Evolutionary conservation across 2,797 vertebrate species (phyloP), one percentile per base, ranked within the genome.

Genomic region (Botia kubotai): DNA sequence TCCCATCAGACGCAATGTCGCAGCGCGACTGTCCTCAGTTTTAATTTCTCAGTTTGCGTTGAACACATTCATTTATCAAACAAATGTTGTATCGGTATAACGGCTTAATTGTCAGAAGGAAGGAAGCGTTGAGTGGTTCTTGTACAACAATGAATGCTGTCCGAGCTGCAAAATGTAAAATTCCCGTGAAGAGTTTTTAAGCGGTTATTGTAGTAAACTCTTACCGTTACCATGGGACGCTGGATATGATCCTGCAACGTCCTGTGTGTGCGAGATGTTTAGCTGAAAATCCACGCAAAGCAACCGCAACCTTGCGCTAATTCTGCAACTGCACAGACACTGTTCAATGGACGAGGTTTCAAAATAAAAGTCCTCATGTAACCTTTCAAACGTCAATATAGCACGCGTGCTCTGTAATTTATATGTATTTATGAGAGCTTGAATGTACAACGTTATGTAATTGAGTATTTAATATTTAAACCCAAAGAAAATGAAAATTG

Each of bases 191-290:
- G 23, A 33, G 13, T 26, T 68, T 70, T 8, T 50, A 12, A 19
- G 53, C 6, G 33, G 77, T 26, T 52, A 5, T 23, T 14, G 36
- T 46, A 46, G 16, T 21, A 67, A 67, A 29, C 4, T 13, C 79
- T 80, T 80, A 80, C 79, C 79, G 63, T 68, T 57, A 67, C 71
- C 71, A 68, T 68, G 36, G n/a, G 52, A 48, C 57, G 50, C 21
- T 48, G 39, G 52, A 33, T 19, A 16, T 4, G 17, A 17, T 48
- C 79, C 62, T 0, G 16, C 1, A 36, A 36, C 48, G n/a, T 58
- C 36, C 8, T 26, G 23, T 43, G 21, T 43, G 19, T 3, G 14
- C 58, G 16, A 55, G 26, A 6, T 43, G 8, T 66, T 43, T 8
- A 43, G 39, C 39, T 8, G 48, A 48, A 72, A 12, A 19, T 46